phyloP scores from a whole-genome alignment of 2,113 vertebrate genomes.

The Pica pica region DNA sequence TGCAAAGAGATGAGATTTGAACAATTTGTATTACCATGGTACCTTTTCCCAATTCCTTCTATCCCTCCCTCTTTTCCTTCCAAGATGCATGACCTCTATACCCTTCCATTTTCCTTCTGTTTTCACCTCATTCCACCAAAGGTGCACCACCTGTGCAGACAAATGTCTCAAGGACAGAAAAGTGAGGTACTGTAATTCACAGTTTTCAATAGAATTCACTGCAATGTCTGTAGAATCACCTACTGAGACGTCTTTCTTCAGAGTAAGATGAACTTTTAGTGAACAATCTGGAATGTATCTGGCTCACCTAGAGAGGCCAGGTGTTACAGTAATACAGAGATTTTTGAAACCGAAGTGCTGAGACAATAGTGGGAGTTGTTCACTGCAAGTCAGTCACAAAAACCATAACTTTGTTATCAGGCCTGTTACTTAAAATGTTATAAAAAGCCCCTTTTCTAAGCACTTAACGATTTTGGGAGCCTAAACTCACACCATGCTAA shows the following conservation, averaged over 20 bases:
- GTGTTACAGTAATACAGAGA: neutral
- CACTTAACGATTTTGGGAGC: neutral
- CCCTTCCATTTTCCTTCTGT: neutral
- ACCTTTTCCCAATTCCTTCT: neutral
- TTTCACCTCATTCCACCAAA: neutral
- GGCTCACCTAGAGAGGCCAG: neutral
- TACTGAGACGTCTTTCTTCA: neutral
- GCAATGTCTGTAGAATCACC: neutral
- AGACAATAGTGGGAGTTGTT: neutral
- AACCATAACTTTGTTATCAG: neutral
- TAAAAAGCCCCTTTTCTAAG: fast-evolving
- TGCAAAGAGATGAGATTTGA: neutral
- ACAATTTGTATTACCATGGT: neutral
- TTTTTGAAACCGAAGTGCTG: neutral
- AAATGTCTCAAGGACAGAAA: neutral
- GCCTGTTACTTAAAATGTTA: neutral
- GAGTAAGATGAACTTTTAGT: neutral
- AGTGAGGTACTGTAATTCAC: neutral
- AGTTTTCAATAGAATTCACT: neutral
- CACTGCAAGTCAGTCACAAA: neutral
- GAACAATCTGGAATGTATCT: neutral
- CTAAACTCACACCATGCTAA: neutral
- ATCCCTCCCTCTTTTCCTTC: neutral
- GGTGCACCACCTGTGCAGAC: neutral
- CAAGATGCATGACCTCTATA: neutral